Evolutionary conservation across 2,113 vertebrate species (phyloP).

Genomic region (Calonectris borealis): DNA sequence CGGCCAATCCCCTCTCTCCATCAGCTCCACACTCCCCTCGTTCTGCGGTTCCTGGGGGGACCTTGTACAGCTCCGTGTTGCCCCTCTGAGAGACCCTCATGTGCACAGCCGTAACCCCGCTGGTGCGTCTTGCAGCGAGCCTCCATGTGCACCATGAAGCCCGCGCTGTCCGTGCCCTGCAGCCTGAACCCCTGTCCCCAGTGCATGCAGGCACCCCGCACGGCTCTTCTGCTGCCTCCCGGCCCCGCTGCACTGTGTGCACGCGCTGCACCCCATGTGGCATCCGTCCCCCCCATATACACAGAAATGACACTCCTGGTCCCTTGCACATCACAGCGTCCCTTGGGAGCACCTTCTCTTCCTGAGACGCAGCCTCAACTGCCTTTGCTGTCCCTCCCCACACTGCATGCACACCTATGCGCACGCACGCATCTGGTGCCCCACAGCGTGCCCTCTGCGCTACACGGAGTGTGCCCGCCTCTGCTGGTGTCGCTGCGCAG

Average conservation of each 20-base stretch:
- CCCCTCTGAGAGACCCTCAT: background rate
- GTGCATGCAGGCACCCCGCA: fast-evolving
- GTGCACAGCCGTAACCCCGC: fast-evolving
- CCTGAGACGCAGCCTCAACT: fast-evolving
- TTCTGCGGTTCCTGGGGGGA: background rate
- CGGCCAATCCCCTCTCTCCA: fast-evolving
- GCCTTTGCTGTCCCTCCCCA: background rate
- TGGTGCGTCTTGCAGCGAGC: fast-evolving
- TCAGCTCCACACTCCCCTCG: background rate
- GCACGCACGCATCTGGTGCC: fast-evolving
- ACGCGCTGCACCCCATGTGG: fast-evolving
- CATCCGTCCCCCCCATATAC: fast-evolving
- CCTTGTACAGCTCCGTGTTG: fast-evolving
- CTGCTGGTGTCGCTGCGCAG: fast-evolving
- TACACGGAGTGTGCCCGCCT: fast-evolving
- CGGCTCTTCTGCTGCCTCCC: background rate
- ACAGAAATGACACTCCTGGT: fast-evolving
- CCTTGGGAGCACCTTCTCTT: background rate
- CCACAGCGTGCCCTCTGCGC: fast-evolving
- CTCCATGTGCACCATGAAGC: fast-evolving
- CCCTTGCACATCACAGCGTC: background rate
- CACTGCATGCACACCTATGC: fast-evolving
- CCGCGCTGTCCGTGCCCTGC: fast-evolving
- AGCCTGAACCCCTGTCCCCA: fast-evolving
- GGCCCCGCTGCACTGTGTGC: fast-evolving